Conservation (phyloP, 1,140 invertebrate genomes). For the Spodoptera litura region DNA sequence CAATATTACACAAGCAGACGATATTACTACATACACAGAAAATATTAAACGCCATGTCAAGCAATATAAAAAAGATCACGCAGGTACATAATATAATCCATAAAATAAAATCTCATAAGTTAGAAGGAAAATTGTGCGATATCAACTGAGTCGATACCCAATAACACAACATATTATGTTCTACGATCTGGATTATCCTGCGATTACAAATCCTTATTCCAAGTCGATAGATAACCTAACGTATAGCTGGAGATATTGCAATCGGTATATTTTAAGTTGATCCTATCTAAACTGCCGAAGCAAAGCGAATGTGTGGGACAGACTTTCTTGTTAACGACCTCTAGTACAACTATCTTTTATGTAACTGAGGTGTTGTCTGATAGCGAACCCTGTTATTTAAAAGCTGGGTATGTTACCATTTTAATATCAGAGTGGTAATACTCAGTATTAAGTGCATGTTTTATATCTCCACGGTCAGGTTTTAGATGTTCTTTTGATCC, state of each 20-base stretch:
- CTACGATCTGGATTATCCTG: constrained; percentile 67
- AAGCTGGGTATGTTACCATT: constrained; percentile 4
- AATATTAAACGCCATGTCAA: background rate
- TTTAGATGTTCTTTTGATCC: no score
- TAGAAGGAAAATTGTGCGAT: constrained; percentile 26
- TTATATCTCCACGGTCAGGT: background rate
- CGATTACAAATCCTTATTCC: constrained; percentile 68
- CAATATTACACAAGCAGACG: no score
- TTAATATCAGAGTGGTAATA: constrained; percentile 1
- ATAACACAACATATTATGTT: constrained; percentile 63
- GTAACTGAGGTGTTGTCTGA: constrained; percentile 48
- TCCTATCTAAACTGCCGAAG: constrained; percentile 77
- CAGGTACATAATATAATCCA: background rate
- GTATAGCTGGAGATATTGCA: constrained; percentile 60
- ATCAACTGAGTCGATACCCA: constrained; percentile 29
- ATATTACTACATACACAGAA: no score
- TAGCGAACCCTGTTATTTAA: constrained; percentile 45
- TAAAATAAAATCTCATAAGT: constrained; percentile 30
- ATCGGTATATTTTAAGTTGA: constrained; percentile 75
- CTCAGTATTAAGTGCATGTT: background rate
- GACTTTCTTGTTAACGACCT: constrained; percentile 74
- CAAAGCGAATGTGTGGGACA: constrained; percentile 71
- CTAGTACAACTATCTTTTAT: constrained; percentile 55
- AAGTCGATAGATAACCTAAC: constrained; percentile 60
- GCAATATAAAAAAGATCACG: constrained; percentile 1